Conservation (phyloP, 2,113 vertebrate genomes). For the Plecturocebus donacophilus region DNA sequence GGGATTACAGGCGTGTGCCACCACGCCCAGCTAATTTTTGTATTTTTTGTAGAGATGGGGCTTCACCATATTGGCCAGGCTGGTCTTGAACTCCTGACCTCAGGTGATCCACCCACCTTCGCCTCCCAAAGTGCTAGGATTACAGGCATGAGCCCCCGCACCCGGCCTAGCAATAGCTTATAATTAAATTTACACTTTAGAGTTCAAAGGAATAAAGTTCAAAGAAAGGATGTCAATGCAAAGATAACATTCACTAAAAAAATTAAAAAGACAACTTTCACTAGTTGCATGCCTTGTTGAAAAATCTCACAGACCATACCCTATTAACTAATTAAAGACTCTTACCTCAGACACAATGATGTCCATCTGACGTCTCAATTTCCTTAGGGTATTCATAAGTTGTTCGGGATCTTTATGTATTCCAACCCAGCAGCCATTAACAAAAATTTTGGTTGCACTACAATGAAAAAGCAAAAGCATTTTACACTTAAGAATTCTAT, state of each 20-base stretch:
- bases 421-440: constrained; percentile 99
- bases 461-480: background rate
- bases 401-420: constrained; percentile 99
- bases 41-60: no score
- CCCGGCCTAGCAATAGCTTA: background rate
- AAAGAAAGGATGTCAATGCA: background rate
- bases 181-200: background rate
- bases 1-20: no score
- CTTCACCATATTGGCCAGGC: no score
- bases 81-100: no score
- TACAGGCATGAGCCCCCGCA: no score
- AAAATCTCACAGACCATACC: background rate
- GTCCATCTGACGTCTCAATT: constrained; percentile 98
- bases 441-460: constrained; percentile 99
- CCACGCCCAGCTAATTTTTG: no score
- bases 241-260: background rate
- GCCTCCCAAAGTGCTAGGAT: no score
- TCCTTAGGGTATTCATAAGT: constrained; percentile 97
- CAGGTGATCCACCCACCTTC: no score
- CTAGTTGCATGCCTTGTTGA: background rate
- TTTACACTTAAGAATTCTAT: background rate
- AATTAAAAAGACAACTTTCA: background rate
- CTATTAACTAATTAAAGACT: background rate
- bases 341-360: constrained; percentile 98
- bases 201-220: background rate